Conservation (phyloP, 1,140 invertebrate genomes). For the Maniola jurtina region DNA sequence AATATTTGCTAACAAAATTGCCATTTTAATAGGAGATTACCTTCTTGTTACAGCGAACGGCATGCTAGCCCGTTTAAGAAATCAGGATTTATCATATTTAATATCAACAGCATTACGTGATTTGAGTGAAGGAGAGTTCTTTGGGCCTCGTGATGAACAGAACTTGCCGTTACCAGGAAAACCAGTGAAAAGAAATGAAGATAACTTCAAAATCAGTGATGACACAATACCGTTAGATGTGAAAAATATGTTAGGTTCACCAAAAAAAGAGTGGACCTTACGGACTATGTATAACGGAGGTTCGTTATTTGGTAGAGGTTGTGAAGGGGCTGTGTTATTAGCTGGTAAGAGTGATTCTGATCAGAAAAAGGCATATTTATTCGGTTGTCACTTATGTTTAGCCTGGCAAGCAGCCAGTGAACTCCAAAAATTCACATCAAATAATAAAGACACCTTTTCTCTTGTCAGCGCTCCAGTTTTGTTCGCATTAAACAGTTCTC, state of each 20-base stretch:
- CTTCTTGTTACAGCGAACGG: slow-evolving; percentile 89
- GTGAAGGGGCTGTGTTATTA: slow-evolving; percentile 88
- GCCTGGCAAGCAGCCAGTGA: slow-evolving; percentile 88
- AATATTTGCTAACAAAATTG: slow-evolving; percentile 93
- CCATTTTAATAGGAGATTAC: slow-evolving; percentile 94
- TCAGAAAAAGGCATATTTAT: slow-evolving; percentile 86
- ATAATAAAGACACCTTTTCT: slow-evolving; percentile 79
- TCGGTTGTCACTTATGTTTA: slow-evolving; percentile 91
- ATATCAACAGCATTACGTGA: slow-evolving; percentile 91
- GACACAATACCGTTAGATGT: slow-evolving; percentile 68
- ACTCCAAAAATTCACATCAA: slow-evolving; percentile 70
- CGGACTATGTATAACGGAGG: slow-evolving; percentile 88
- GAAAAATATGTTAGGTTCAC: slow-evolving; percentile 80
- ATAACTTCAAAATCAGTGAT: slow-evolving; percentile 53
- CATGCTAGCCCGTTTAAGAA: slow-evolving; percentile 86
- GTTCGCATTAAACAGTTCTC: slow-evolving; percentile 85
- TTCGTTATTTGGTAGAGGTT: slow-evolving; percentile 89
- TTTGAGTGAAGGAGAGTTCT: slow-evolving; percentile 91
- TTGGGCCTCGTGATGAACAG: slow-evolving; percentile 86
- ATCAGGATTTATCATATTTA: slow-evolving; percentile 88
- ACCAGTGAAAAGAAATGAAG: slow-evolving; percentile 50
- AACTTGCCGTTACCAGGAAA: slow-evolving; percentile 86
- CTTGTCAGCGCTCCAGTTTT: slow-evolving; percentile 88
- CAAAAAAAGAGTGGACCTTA: slow-evolving; percentile 88
- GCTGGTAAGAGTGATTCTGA: slow-evolving; percentile 83